These are phyloP conservation scores for Caenorhabditis virilis DNA, from an alignment of 2,888 invertebrate species.

Conservation along the genomic window DNA sequence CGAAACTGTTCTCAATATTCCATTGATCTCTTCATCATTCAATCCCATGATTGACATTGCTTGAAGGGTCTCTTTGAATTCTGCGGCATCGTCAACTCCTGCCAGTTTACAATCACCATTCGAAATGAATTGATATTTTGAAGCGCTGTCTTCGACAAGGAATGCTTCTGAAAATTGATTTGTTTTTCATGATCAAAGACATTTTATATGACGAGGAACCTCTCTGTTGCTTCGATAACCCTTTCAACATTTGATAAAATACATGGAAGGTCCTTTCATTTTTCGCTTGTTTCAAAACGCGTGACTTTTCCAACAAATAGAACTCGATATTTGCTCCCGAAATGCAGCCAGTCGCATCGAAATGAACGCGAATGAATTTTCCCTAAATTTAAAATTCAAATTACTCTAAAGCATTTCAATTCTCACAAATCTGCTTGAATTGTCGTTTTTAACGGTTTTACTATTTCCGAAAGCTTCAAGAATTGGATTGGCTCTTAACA, in stretches of 20 bases:
- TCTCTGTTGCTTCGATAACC: slow-evolving; percentile 75
- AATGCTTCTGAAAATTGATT: slow-evolving; percentile 74
- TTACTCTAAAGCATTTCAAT: not conserved
- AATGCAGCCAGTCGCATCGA: slow-evolving; percentile 97
- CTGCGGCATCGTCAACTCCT: slow-evolving; percentile 86
- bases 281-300: slow-evolving; percentile 95
- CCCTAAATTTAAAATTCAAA: slow-evolving; percentile 72
- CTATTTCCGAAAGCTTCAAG: slow-evolving; percentile 99
- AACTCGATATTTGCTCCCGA: slow-evolving; percentile 99
- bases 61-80: slow-evolving; percentile 89
- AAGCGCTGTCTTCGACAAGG: slow-evolving; percentile 89
- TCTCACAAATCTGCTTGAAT: slow-evolving; percentile 99
- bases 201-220: slow-evolving; percentile 1
- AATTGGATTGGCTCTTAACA: slow-evolving; percentile 98
- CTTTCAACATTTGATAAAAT: slow-evolving; percentile 94
- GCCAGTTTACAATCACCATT: slow-evolving; percentile 82
- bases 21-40: slow-evolving; percentile 86
- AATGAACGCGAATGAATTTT: slow-evolving; percentile 99
- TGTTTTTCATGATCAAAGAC: not conserved
- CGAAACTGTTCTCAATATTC: slow-evolving; percentile 92
- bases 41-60: slow-evolving; percentile 99
- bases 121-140: slow-evolving; percentile 88
- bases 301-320: slow-evolving; percentile 95
- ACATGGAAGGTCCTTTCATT: slow-evolving; percentile 98
- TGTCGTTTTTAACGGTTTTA: slow-evolving; percentile 99